Base-by-base conservation (phyloP, 2,888 invertebrate genomes). In the Cryptus viduatorius region DNA sequence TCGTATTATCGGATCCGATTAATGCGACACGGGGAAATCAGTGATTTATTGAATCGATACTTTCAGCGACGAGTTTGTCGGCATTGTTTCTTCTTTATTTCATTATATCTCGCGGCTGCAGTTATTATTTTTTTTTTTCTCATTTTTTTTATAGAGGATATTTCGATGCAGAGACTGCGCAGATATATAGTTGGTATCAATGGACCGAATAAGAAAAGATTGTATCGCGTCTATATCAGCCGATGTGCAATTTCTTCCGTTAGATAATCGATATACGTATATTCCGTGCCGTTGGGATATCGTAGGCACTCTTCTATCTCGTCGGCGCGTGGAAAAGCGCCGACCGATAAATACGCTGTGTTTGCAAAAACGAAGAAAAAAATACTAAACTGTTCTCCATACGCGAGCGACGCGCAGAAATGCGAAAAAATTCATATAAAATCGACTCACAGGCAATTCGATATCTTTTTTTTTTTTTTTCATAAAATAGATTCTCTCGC, bases 291-390 rank as follows among this genome's bases (percentile, higher is more conserved):
- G 29, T 29, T 4, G 8, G 14, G 14, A 1, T 12, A 19, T 59
- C 24, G 16, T 19, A 24, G 24, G 59, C 24, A 56, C 56, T 16
- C 19, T 24, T 3, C 10, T 3, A 29, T 29, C 4, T 61, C 4
- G 4, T 31, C 61, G 7, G n/a, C 31, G 29, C 4, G n/a, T 61
- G 50, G n/a, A 16, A 14, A 61, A 61, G 61, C 61, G 29, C 61
- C 61, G 37, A 14, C n/a, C 61, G 5, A 61, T 31, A 8, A 61
- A 61, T 61, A 61, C 61, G 61, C 61, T 37, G 61, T 37, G 37
- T 61, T 61, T 29, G 37, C 61, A 31, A 31, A 61, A 24, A 24
- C 24, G 24, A 24, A 24, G 3, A 59, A 61, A 50, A 37, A 37
- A 37, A 37, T 7, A 37, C 37, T 8, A 37, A 37, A 37, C 37